Conservation (phyloP, 2,888 invertebrate species). For the Drosophila neoperkinsi region DNA sequence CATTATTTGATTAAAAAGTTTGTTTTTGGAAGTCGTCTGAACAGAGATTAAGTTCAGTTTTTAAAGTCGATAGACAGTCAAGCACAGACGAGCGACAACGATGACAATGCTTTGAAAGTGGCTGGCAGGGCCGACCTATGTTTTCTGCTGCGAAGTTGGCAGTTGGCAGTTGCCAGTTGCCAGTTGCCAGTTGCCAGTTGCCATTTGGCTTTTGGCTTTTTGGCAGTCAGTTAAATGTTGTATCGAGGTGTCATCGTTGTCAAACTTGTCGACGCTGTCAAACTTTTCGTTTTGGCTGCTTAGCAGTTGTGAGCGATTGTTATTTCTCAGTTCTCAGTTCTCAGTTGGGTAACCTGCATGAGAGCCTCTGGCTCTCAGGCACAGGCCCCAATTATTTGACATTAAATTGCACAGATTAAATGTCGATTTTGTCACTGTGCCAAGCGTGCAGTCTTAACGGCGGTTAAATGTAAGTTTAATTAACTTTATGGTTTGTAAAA, state of each 20-base stretch:
- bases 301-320: constrained; percentile 17
- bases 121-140: background rate
- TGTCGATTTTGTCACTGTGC: constrained; percentile 11
- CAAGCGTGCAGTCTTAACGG: constrained; percentile 3
- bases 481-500: constrained; percentile 43
- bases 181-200: background rate
- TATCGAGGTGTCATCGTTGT: constrained; percentile 30
- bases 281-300: constrained; percentile 15
- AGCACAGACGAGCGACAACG: constrained; percentile 16
- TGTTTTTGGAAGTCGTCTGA: constrained; percentile 14
- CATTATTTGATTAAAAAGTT: constrained; percentile 67
- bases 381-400: constrained; percentile 30
- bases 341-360: background rate
- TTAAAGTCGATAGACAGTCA: constrained; percentile 37
- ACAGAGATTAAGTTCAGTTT: constrained; percentile 23
- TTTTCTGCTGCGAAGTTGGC: constrained; percentile 4
- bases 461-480: constrained; percentile 44
- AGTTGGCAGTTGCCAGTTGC: background rate
- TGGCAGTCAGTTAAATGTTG: constrained; percentile 22
- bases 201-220: constrained; percentile 3
- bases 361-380: background rate
- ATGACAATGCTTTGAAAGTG: constrained; percentile 26
- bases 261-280: constrained; percentile 37
- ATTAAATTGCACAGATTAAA: constrained; percentile 25
- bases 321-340: background rate